Evolutionary conservation across 2,888 invertebrate species (phyloP), one percentile per base, ranked within the genome.

Genomic region (Drosophila kuntzei): DNA sequence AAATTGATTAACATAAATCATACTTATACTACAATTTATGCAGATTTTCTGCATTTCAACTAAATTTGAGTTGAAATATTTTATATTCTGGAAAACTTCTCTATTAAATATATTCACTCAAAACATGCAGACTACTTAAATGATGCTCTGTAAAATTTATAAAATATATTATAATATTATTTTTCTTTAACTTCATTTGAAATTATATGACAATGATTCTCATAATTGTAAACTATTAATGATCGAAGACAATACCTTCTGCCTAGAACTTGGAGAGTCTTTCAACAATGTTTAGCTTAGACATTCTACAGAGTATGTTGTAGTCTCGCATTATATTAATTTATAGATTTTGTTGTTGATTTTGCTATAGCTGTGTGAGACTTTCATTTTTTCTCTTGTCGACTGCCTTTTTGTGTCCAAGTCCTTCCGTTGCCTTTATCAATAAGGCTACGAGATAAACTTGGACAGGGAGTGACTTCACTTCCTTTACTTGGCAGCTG

Each of bases 371-470:
- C 14, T 50, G 51, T 60, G 41, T 25, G 9, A 36, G 57, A 65
- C 61, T 65, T 77, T 62, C 67, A 36, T 49, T 49, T 71, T 66
- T 49, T 43, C 14, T 27, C 57, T 55, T 47, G 62, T 63, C 50
- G 64, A 58, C 59, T 69, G 78, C 59, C 59, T 71, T 79, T 72
- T 66, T 55, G 71, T 81, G 85, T 87, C 87, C 81, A 80, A 84
- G 87, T 79, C 80, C 78, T 83, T 83, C 87, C 83, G 87, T 43
- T 79, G 81, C 79, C 87, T 77, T 81, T 87, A 84, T 84, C 83
- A 83, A 85, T 79, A 75, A 70, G 78, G 83, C 79, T 54, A 73
- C 37, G 63, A 84, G 79, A 86, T 83, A 83, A 86, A 84, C 86
- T 69, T 51, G 69, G 82, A 71, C 73, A 72, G 78, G 69, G 76